phyloP scores from a whole-genome alignment of 2,888 invertebrate genomes.

The Ptychoptera contaminata region DNA sequence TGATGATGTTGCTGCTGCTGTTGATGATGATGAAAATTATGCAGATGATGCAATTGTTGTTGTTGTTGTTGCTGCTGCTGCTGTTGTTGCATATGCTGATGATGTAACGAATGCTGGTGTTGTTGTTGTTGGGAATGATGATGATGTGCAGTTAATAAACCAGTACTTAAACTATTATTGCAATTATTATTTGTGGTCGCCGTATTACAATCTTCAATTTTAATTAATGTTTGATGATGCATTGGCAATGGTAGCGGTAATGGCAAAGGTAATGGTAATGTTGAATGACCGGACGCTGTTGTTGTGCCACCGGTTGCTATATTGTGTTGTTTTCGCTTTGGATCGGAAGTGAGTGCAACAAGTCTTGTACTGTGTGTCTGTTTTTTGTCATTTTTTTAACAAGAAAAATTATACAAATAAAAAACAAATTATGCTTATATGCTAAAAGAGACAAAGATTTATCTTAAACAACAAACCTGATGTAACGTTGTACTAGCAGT shows the following conservation, averaged over 20 bases:
- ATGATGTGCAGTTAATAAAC: constrained; percentile 23
- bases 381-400: constrained; percentile 33
- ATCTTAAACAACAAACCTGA: constrained; percentile 14
- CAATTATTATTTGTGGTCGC: constrained; percentile 9
- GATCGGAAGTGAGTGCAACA: constrained; percentile 42
- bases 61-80: constrained; percentile 16
- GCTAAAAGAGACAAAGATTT: background rate
- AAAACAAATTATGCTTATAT: constrained; percentile 3
- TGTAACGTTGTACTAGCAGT: constrained; percentile 47
- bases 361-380: constrained; percentile 51
- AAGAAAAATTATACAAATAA: background rate
- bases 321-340: constrained; percentile 33
- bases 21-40: constrained; percentile 17
- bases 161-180: constrained; percentile 10
- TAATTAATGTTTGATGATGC: constrained; percentile 42
- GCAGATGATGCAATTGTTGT: constrained; percentile 18
- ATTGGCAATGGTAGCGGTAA: constrained; percentile 19
- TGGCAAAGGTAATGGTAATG: too few relatives aligned
- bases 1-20: constrained; percentile 13
- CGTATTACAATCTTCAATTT: constrained; percentile 51
- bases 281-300: constrained; percentile 6
- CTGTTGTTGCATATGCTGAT: constrained; percentile 17
- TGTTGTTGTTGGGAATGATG: constrained; percentile 13
- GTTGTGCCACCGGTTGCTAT: constrained; percentile 25
- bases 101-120: constrained; percentile 16